Percentiles rank a stretch among this genome's conserved stretches.
phyloP scores from a whole-genome alignment of 1,140 invertebrate species.

The Anagrus nilaparvatae region DNA sequence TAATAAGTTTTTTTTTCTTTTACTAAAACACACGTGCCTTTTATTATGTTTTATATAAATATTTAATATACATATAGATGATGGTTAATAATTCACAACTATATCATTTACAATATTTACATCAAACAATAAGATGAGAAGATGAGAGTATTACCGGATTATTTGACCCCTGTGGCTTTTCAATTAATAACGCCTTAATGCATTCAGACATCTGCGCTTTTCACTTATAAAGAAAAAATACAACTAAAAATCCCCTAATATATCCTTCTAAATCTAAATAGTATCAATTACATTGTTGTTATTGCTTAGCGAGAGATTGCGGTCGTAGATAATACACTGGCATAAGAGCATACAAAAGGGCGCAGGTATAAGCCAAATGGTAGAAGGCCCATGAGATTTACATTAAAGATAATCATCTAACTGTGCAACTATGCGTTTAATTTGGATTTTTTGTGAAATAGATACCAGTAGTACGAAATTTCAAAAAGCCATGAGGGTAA shows the following conservation, averaged over 20 bases:
- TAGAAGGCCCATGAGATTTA: conserved; percentile 6
- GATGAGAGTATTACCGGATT: conserved; percentile 39
- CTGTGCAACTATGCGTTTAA: conserved; percentile 40
- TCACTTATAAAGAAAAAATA: too few species aligned
- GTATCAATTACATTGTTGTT: conserved; percentile 45
- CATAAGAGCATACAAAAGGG: conserved; percentile 37
- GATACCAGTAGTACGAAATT: conserved; percentile 15
- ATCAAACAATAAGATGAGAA: too few species aligned
- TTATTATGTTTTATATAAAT: too few species aligned
- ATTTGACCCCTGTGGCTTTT: conserved; percentile 39
- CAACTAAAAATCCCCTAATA: too few species aligned
- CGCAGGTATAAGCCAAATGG: conserved; percentile 15
- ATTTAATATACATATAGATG: too few species aligned
- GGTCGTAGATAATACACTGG: conserved; percentile 37
- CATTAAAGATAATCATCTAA: conserved; percentile 29
- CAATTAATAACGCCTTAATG: conserved; percentile 31
- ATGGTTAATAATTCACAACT: too few species aligned
- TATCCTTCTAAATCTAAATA: conserved; percentile 15
- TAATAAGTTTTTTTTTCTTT: too few species aligned
- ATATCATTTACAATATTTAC: conserved; percentile 39
- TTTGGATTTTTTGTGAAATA: conserved; percentile 30
- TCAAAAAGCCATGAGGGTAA: too few species aligned
- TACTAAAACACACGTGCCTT: too few species aligned
- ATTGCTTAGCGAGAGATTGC: conserved; percentile 32
- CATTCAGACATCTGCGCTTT: conserved; percentile 36